phyloP scores from a whole-genome alignment of 2,888 invertebrate genomes.

The Tricholauxania praeusta region DNA sequence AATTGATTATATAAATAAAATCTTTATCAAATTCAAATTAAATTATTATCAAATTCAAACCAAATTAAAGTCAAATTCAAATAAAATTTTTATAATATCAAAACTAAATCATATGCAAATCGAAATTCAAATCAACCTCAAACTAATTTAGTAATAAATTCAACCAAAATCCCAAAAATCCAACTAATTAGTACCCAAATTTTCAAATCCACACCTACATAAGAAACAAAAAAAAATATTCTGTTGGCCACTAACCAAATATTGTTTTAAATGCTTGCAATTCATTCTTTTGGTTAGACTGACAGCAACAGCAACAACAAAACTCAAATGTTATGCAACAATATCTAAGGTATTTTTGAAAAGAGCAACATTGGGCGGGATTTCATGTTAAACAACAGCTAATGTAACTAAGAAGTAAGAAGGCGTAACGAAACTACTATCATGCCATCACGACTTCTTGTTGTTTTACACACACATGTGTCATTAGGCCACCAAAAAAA shows the following conservation, averaged over 20 bases:
- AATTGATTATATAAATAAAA: no score
- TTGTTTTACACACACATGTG: not conserved
- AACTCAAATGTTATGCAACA: not conserved
- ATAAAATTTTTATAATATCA: no score
- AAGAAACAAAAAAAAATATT: not conserved
- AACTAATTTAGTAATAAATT: no score
- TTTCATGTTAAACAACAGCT: no score
- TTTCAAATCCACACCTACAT: not conserved
- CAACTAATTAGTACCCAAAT: not conserved
- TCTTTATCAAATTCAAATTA: no score
- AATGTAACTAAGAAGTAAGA: not conserved
- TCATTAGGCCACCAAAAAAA: not conserved
- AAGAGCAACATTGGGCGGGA: not conserved
- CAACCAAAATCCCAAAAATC: not conserved
- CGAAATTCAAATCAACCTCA: no score
- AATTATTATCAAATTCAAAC: no score
- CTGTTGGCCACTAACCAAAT: not conserved
- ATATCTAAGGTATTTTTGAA: not conserved
- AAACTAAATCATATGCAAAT: no score
- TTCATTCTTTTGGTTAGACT: not conserved
- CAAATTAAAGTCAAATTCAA: no score
- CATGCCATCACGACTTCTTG: conserved; percentile 7
- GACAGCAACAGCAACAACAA: not conserved
- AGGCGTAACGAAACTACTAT: not conserved
- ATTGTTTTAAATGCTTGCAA: not conserved